Conservation (phyloP, 2,797 vertebrate species). For the Ctenosaura bakeri region DNA sequence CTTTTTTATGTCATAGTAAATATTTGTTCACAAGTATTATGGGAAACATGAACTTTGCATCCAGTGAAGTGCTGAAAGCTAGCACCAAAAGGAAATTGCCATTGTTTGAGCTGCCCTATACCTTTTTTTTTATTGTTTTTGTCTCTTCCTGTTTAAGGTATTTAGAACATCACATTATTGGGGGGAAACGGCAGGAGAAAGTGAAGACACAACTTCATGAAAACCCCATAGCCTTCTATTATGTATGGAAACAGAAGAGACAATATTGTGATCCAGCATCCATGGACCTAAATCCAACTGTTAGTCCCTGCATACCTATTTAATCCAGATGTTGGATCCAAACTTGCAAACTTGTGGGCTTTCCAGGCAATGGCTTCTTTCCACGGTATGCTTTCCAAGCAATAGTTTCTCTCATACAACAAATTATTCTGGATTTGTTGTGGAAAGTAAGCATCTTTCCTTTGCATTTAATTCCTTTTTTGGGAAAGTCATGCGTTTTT, state of each 20-base stretch:
- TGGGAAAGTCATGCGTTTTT: background rate
- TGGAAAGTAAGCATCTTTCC: constrained; percentile 3
- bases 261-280: background rate
- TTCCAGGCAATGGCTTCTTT: no score
- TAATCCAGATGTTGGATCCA: background rate
- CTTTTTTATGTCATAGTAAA: constrained; percentile 6
- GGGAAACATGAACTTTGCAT: background rate
- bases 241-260: background rate
- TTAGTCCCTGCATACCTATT: background rate
- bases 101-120: background rate
- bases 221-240: background rate
- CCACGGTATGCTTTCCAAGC: background rate
- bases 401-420: background rate
- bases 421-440: background rate
- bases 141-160: background rate
- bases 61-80: background rate
- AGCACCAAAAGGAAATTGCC: background rate
- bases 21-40: background rate
- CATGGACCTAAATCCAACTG: no score
- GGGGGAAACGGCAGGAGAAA: background rate
- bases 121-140: background rate
- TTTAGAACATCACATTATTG: background rate
- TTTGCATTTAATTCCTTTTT: background rate
- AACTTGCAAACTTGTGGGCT: no score
- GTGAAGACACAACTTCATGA: background rate